Conservation (phyloP, 2,797 vertebrate species). For the Distichodus sexfasciatus region DNA sequence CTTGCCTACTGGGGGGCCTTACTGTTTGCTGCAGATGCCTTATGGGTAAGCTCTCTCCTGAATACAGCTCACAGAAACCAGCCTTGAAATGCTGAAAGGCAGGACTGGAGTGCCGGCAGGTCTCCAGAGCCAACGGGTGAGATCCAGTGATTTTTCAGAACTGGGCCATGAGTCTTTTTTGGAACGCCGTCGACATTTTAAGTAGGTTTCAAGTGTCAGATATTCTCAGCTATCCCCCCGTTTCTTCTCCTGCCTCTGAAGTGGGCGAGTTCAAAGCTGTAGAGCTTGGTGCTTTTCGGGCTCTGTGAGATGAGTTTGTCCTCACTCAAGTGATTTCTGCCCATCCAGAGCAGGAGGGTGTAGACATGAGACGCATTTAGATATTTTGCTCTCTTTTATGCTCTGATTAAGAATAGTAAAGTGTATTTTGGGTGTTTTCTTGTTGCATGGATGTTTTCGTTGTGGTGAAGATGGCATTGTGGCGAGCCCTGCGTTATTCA, state of each 20-base stretch:
- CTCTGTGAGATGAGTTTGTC: constrained; percentile 43
- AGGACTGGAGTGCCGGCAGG: neutral
- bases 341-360: neutral
- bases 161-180: constrained; percentile 40
- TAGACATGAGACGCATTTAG: constrained; percentile 12
- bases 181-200: constrained; percentile 29
- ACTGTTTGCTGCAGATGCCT: too few relatives aligned
- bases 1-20: too few relatives aligned
- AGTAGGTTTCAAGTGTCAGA: constrained; percentile 37
- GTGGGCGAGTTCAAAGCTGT: constrained; percentile 35
- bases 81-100: neutral
- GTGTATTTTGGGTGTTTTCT: neutral
- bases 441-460: too few relatives aligned
- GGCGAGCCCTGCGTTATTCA: too few relatives aligned
- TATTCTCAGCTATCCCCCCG: constrained; percentile 20
- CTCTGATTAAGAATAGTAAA: neutral
- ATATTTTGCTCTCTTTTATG: constrained; percentile 8
- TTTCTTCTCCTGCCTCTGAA: constrained; percentile 29
- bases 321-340: constrained; percentile 10
- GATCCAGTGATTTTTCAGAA: constrained; percentile 25
- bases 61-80: neutral
- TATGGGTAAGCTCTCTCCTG: too few relatives aligned
- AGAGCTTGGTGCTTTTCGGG: neutral
- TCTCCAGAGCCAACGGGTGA: constrained; percentile 11
- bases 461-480: too few relatives aligned